These are phyloP conservation scores for Phoenicopterus ruber DNA, from an alignment of 2,113 vertebrate species.

Conservation along the genomic window DNA sequence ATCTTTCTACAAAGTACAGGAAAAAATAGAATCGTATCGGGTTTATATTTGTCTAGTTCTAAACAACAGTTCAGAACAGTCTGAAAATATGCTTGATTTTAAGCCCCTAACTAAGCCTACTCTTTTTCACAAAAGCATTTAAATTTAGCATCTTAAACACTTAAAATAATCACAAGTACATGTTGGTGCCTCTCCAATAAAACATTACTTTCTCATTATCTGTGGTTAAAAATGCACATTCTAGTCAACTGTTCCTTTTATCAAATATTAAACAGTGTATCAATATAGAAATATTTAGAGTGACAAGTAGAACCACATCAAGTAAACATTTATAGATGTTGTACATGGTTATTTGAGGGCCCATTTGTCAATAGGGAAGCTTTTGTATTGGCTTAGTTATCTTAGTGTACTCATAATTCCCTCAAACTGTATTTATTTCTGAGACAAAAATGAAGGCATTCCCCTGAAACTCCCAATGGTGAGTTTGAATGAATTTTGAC, in stretches of 20 bases:
- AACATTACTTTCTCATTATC: neutral
- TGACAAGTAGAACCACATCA: neutral
- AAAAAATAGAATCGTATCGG: neutral
- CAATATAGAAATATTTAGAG: neutral
- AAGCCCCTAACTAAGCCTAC: neutral
- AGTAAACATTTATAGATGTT: neutral
- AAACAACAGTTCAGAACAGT: neutral
- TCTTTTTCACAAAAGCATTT: neutral
- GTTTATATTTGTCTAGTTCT: neutral
- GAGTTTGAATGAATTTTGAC: neutral
- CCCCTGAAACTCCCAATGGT: neutral
- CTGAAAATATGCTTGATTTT: neutral
- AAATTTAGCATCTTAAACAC: neutral
- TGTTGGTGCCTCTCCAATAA: neutral
- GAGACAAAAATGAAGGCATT: neutral
- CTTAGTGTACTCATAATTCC: neutral
- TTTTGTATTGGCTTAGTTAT: neutral
- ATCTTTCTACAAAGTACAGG: neutral
- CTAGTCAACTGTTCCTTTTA: neutral
- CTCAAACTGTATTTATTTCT: neutral
- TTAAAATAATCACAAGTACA: neutral
- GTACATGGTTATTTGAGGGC: neutral
- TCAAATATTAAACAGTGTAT: neutral
- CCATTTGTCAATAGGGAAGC: accelerated
- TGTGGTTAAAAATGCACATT: neutral